Evolutionary conservation across 1,140 invertebrate genomes (phyloP), one percentile per base, ranked within the genome.

Genomic region (Meloidogyne floridensis): DNA sequence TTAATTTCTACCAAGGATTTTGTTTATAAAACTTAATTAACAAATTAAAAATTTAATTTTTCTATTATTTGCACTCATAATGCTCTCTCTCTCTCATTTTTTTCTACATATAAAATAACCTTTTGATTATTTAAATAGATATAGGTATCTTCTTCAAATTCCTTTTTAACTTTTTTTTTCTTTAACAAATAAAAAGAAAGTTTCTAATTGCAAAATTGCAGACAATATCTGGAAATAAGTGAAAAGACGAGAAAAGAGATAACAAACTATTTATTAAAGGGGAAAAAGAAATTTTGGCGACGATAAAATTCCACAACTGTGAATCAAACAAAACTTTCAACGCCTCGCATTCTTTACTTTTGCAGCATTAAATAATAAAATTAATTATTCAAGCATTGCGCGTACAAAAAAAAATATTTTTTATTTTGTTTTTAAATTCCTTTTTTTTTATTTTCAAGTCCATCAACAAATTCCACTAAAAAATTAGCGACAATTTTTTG

Each of bases 221-320:
- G 59, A 65, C 59, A 65, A 65, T 59, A 59, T 65, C 59, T 65
- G 59, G 4, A 65, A 65, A 65, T 65, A 65, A 65, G 59, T 65
- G 59, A 65, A 65, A 65, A 65, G 15, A 65, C 59, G 59, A 65
- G 10, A 53, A 9, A 6, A 59, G 15, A 59, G 5, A 65, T n/a
- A 18, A 65, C 4, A 7, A 65, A 65, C 4, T n/a, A 65, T 11
- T 6, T 4, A 65, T n/a, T n/a, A 65, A 6, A 65, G n/a, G n/a
- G 59, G 59, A 13, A 65, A 65, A 65, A 18, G 3, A 65, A 65
- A 65, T 65, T 65, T 65, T 8, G 59, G 15, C 15, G 53, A 10
- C 6, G 56, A 65, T n/a, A n/a, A 65, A 65, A 65, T 65, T 65
- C 59, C 59, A 65, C 59, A 65, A 65, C 59, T 65, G 15, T 65